Evolutionary conservation across 1,140 invertebrate species (phyloP).

Genomic region (Trigoniulus corallinus): DNA sequence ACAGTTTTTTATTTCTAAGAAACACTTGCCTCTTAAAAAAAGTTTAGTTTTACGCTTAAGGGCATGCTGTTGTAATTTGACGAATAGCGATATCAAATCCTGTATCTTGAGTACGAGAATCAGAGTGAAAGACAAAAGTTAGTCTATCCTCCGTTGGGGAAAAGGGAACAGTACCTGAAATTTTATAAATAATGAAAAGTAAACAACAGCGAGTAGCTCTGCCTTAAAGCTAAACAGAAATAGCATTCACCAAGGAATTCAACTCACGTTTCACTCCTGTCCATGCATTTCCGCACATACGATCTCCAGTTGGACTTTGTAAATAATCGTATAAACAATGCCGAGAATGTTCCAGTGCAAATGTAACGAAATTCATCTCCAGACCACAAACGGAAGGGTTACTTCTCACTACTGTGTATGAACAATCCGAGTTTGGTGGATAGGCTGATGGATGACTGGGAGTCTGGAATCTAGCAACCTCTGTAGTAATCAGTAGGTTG

Average conservation of each 20-base stretch:
- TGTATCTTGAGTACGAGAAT: neutral
- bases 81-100: neutral
- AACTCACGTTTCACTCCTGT: neutral
- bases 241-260: neutral
- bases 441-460: neutral
- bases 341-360: neutral
- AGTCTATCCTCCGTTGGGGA: neutral
- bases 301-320: neutral
- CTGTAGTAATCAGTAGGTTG: neutral
- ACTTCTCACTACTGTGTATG: neutral
- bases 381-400: neutral
- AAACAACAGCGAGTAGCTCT: neutral
- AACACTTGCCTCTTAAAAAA: too few relatives aligned
- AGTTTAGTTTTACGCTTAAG: too few relatives aligned
- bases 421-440: neutral
- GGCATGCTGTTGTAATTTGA: neutral
- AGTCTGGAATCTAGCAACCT: neutral
- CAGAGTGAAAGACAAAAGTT: neutral
- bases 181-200: neutral
- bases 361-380: neutral
- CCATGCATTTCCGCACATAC: slow-evolving; percentile 1
- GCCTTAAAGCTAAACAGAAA: neutral
- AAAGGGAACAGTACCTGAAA: neutral
- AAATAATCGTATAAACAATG: slow-evolving; percentile 1
- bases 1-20: too few relatives aligned